Evolutionary conservation across 2,797 vertebrate genomes (phyloP), one percentile per base, ranked within the genome.

Genomic region (Hoplostethus atlanticus): DNA sequence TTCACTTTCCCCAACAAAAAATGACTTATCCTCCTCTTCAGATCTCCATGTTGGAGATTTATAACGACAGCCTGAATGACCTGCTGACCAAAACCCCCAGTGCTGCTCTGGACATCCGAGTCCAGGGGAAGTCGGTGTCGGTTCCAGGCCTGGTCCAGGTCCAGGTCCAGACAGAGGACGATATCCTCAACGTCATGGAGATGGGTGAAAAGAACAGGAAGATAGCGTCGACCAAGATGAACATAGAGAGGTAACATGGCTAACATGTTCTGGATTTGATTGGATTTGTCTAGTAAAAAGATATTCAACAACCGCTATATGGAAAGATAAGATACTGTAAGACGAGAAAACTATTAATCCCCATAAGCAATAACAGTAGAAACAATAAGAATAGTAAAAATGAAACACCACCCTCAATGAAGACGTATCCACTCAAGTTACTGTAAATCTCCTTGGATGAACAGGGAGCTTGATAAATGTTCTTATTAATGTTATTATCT

Each of bases 31-130:
- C 21, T 60, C 5, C 2, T 47, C 67, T 66, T 38, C 87, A 94
- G 93, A 89, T 94, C 71, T 93, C 93, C 42, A 94, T 94, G 92
- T 44, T 93, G 52, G 93, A 94, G 76, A 92, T 94, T 66, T 93
- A 94, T 28, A 93, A 94, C 16, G 93, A 94, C 56, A 85, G 54
- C 6, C n/a, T 94, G 47, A 89, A 88, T 17, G 92, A 94, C 84
- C 91, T 94, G 4, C 40, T 94, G 68, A 59, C 84, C 50, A 86
- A 90, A 76, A 85, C 46, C 25, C 21, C 80, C 4, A 61, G 69
- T 2, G 48, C 77, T 3, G 55, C 84, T 9, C 72, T 94, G 68
- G 93, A 94, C 56, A 87, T 94, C 58, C 76, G 90, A 31, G 84
- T 84, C 38, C 91, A 92, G 63, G 93, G 92, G 15, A 93, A 89